phyloP scores from a whole-genome alignment of 2,888 invertebrate genomes.

The Mellilla xanthometata region DNA sequence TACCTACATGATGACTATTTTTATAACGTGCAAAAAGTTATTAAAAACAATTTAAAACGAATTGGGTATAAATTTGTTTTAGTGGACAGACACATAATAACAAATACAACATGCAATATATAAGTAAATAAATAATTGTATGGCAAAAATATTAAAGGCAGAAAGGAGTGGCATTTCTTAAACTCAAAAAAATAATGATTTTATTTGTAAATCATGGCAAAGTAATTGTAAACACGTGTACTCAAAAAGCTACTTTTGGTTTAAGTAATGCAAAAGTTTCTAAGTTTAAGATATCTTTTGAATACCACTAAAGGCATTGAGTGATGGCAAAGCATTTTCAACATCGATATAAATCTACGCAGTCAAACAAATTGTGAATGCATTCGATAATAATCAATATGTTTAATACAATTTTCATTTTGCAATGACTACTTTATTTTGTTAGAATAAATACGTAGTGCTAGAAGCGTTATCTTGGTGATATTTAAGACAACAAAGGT shows the following conservation, averaged over 20 bases:
- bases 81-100: too few relatives aligned
- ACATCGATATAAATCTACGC: constrained; percentile 5
- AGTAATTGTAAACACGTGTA: too few relatives aligned
- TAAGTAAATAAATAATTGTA: neutral
- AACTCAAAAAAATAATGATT: too few relatives aligned
- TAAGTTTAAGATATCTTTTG: too few relatives aligned
- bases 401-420: constrained; percentile 22
- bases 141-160: neutral
- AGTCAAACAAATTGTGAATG: constrained; percentile 18
- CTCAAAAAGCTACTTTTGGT: too few relatives aligned
- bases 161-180: neutral
- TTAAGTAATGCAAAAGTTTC: too few relatives aligned
- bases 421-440: neutral
- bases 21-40: constrained; percentile 3
- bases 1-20: neutral
- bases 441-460: neutral
- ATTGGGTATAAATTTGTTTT: too few relatives aligned
- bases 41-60: neutral
- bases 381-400: constrained; percentile 44
- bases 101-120: too few relatives aligned
- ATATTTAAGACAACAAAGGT: too few relatives aligned
- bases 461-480: neutral
- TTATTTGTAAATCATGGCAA: too few relatives aligned
- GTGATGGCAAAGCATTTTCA: constrained; percentile 5
- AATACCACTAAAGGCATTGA: constrained; percentile 7